Base-by-base conservation (phyloP, 1,140 invertebrate genomes). In the Drosophila athabasca region DNA sequence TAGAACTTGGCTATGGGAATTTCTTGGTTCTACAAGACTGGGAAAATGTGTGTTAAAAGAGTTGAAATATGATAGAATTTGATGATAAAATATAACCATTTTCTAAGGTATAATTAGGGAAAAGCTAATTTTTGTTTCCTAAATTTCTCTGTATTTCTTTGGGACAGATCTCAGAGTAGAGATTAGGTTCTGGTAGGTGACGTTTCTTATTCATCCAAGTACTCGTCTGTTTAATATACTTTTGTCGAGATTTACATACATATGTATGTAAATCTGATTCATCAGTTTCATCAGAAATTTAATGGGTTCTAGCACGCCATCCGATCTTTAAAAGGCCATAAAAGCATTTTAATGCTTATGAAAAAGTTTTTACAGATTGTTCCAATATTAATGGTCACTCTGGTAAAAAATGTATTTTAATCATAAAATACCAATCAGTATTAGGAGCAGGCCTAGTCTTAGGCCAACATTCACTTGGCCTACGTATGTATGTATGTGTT, bases 1-100 rank as follows among this genome's bases (percentile, higher is more conserved):
- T 49, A 49, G 49, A 69, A 68, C 24, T 44, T 24, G 5, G 13
- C 31, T 43, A n/a, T 50, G 62, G 35, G 35, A 51, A 66, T 51
- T 64, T 17, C 29, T 41, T 22, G 3, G 55, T 7, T 31, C 50
- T 15, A n/a, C 17, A 55, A 9, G 3, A 17, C 4, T 7, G 31
- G 9, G 31, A 22, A 31, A 59, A 35, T 15, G 3, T 24, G 57
- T 50, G 31, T 35, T 22, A 15, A 39, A 0, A 15, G 46, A 53
- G 31, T 35, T 15, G n/a, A 39, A 39, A 50, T 50, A 4, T 15
- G 13, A 3, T 7, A 41, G 6, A 24, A 55, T 11, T 11, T 35
- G 9, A 4, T 4, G 11, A 13, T 4, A 1, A 39, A 39, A 39
- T 11, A 13, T 3, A 39, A 4, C 35, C 35, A 39, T 31, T 31